Base-by-base conservation (phyloP, 2,113 vertebrate genomes). In the Sinocyclocheilus anshuiensis region DNA sequence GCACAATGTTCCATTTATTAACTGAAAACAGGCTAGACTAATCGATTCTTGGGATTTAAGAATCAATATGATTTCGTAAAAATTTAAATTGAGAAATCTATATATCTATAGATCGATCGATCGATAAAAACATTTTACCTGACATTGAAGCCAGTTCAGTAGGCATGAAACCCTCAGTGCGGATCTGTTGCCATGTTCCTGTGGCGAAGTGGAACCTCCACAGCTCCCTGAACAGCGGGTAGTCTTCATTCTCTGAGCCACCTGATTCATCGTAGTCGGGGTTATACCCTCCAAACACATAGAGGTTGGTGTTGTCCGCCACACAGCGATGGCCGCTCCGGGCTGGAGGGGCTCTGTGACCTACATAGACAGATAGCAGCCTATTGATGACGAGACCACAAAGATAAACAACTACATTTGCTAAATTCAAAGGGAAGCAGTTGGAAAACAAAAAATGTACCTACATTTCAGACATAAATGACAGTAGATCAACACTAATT, bases 121-220 rank as follows among this genome's bases (percentile, higher is more conserved):
- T 6, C 7, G 39, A 39, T 6, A 71, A 4, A 39, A 42, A 42
- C n/a, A 50, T 18, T 50, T 86, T 61, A 99, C 98, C 96, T 93
- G 98, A 99, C 98, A 99, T 99, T 59, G 98, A 99, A 1, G 98
- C 98, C 83, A 99, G 88, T 63, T 99, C 98, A 39, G 97, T 96
- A 87, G 98, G 98, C 97, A 99, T 99, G 91, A 97, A 98, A 77
- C 98, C 98, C 50, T 99, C 97, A 0, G 98, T 99, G 88, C 93
- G 96, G 92, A 99, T 97, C 91, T 98, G 98, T 89, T 99, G 97
- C 98, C 98, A 99, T 53, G 95, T 96, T 89, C 96, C 96, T 2
- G 97, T 99, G 50, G 97, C 97, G 67, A 99, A 99, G 93, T 98
- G 97, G 90, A 98, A 99, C 89, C 96, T 92, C 98, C 98, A 99